These are phyloP conservation scores for Camponotus floridanus DNA, from an alignment of 1,140 invertebrate genomes.

Conservation along the genomic window DNA sequence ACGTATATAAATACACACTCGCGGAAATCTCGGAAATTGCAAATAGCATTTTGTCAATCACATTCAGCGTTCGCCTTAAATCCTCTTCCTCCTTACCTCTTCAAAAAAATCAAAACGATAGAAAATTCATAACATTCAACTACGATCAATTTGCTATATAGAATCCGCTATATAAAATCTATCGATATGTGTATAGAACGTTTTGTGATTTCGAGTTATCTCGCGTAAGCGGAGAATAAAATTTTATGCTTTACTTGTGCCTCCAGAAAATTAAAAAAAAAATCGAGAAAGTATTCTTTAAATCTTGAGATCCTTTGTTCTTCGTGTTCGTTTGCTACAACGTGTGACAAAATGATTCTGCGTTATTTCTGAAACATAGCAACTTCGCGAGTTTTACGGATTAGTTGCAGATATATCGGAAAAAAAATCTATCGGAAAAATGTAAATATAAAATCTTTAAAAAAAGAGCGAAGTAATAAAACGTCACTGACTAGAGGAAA, in stretches of 20 bases:
- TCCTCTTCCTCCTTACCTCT: no score
- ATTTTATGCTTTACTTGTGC: background rate
- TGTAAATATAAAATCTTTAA: slow-evolving; percentile 26
- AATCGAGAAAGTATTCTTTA: background rate
- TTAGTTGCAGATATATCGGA: slow-evolving; percentile 10
- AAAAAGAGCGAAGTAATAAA: slow-evolving; percentile 52
- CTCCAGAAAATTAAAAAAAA: background rate
- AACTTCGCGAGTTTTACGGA: background rate
- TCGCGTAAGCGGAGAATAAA: background rate
- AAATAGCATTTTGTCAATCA: slow-evolving; percentile 22
- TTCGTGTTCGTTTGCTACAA: background rate
- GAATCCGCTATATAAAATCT: slow-evolving; percentile 22
- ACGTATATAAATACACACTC: background rate
- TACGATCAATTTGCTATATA: slow-evolving; percentile 6
- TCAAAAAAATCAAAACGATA: background rate
- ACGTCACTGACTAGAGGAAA: slow-evolving; percentile 78
- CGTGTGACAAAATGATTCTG: background rate
- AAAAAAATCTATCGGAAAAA: slow-evolving; percentile 8
- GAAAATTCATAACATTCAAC: slow-evolving; percentile 8
- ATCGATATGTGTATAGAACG: slow-evolving; percentile 40
- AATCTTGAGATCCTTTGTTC: slow-evolving; percentile 16
- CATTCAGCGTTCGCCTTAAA: background rate
- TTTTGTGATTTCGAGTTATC: slow-evolving; percentile 1
- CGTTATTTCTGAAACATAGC: slow-evolving; percentile 31
- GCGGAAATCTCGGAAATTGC: slow-evolving; percentile 40